A percentile compares a stretch with the other conserved stretches of the same genome.
phyloP scores from a whole-genome alignment of 1,140 invertebrate genomes.

The Calliphora vicina region DNA sequence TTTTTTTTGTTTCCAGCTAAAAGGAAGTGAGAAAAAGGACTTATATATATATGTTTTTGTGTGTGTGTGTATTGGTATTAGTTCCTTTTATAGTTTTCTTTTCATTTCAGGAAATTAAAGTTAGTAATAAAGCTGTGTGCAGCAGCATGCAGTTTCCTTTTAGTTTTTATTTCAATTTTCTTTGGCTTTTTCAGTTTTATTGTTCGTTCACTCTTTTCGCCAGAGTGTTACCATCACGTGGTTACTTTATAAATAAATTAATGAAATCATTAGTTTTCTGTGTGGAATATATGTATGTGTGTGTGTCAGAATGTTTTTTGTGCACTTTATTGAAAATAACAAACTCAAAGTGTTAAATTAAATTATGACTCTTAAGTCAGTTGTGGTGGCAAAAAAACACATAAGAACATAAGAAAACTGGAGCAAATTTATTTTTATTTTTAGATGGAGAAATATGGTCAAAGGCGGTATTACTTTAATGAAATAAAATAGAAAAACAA shows the following conservation, averaged over 20 bases:
- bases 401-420: background rate
- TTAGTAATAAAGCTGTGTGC: conserved; percentile 28
- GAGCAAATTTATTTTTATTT: background rate
- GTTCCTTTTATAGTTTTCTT: background rate
- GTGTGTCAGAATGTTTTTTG: background rate
- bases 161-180: background rate
- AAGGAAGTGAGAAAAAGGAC: background rate
- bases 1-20: background rate
- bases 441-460: too few relatives aligned
- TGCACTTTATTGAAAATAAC: background rate
- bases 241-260: conserved; percentile 31
- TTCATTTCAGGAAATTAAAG: background rate
- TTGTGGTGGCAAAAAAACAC: background rate
- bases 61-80: background rate
- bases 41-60: too few relatives aligned
- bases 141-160: conserved; percentile 14
- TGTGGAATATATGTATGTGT: too few relatives aligned
- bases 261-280: conserved; percentile 28
- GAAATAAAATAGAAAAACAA: too few relatives aligned
- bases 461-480: too few relatives aligned
- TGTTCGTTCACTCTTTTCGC: background rate
- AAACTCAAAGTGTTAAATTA: conserved; percentile 25
- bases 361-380: conserved; percentile 23
- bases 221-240: conserved; percentile 12
- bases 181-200: background rate